Base-by-base conservation (phyloP, 2,888 invertebrate genomes). In the Rotaria macrura region DNA sequence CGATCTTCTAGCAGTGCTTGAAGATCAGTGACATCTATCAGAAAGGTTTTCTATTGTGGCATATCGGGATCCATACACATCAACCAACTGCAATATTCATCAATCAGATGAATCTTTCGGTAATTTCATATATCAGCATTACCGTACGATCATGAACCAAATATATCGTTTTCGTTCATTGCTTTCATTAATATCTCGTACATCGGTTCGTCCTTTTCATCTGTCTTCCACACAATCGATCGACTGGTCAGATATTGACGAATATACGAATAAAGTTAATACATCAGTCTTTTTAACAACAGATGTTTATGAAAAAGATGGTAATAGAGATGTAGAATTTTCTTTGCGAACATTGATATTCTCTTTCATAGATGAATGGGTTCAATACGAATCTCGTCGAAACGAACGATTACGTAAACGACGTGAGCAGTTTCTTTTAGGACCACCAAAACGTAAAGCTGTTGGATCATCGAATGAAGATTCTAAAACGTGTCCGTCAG, bases 301-400 rank as follows among this genome's bases (percentile, higher is more conserved):
- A 34, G 74, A 79, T n/a, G 74, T 79, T 79, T 79, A 79, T 43
- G 74, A 79, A 79, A 79, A 79, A 79, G 74, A 79, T n/a, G 74
- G 74, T 79, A 79, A 40, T 1, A 43, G 6, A 65, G 34, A 23
- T 23, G 7, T 23, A 5, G 25, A 5, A 34, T 65, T 4, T 65
- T n/a, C 9, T n/a, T 55, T 17, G 9, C n/a, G 2, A n/a, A 7
- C 29, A 14, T 34, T 65, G 12, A 65, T 65, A 29, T 34, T 34
- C 65, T 17, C 5, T 65, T 10, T 29, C 14, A 25, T 79, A 79
- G 74, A 79, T 43, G 74, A 79, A 79, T 79, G 74, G 74, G 12
- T 79, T 43, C 43, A 43, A 79, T 79, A 79, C 43, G 74, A 79
- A 25, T 20, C 74, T 43, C 38, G 43, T 25, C 74, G 74, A 43